Base-by-base conservation (phyloP, 2,797 vertebrate species). In the Erithacus rubecula region DNA sequence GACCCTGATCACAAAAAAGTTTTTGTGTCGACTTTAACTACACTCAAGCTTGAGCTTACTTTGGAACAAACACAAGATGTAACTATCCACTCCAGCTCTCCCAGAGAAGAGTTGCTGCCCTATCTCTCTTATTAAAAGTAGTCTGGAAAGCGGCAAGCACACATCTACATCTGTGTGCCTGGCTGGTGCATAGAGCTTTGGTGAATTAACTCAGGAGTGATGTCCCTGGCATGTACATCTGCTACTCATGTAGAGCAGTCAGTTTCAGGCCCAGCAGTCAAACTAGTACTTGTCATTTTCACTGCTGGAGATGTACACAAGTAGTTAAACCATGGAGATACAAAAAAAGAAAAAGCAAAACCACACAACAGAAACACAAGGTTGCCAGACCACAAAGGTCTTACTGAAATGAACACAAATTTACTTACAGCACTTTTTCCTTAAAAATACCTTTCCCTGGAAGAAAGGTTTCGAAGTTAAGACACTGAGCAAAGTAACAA, bases 121-220 rank as follows among this genome's bases (percentile, higher is more conserved):
- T n/a, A 9, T 56, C 15, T 23, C n/a, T 15, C 19, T 46, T 52
- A 43, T 1, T 21, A 41, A 77, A 78, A 85, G 52, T 22, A 43
- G 37, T 17, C 34, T 78, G 34, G 23, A 60, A 63, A 88, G 18
- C 4, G 22, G 22, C 17, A 89, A 62, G 47, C 7, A 17, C 7
- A 17, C 17, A 65, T 43, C 46, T 16, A 15, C 21, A 12, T 9
- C 36, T 69, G 12, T 9, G 13, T 47, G 67, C 8, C 5, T 22
- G 43, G 41, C 43, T 76, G 47, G 18, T 11, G 21, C 1, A 1
- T 6, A 10, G 11, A 55, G 20, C 46, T 55, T 19, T 7, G 12
- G 39, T 27, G 24, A 91, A 70, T 19, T 26, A 74, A 4, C 41
- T 53, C 10, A 0, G 1, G 36, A 76, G 36, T 1, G 0, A 65